Evolutionary conservation across 2,797 vertebrate genomes (phyloP).

Genomic region (Ctenochaetus hawaiiensis): DNA sequence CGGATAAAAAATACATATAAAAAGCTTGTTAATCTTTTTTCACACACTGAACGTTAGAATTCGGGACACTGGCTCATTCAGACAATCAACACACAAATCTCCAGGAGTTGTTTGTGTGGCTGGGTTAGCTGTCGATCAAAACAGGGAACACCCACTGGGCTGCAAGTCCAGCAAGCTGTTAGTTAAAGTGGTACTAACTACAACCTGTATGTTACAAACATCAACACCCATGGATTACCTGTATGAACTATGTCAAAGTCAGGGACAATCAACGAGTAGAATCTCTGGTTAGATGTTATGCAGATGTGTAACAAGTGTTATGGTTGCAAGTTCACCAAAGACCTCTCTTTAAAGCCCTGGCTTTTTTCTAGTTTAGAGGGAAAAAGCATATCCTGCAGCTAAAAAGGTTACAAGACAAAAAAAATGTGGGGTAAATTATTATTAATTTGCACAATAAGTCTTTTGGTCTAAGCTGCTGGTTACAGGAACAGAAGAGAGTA

Average conservation of each 20-base stretch:
- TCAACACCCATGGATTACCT: slow-evolving; percentile 18
- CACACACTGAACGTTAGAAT: slow-evolving; percentile 20
- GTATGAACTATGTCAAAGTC: slow-evolving; percentile 10
- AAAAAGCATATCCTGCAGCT: not conserved
- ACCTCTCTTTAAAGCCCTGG: slow-evolving; percentile 52
- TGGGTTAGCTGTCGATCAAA: slow-evolving; percentile 79
- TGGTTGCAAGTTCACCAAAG: slow-evolving; percentile 68
- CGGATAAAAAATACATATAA: slow-evolving; percentile 2
- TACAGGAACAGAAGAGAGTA: not conserved
- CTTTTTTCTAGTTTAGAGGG: not conserved
- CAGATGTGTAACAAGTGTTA: slow-evolving; percentile 38
- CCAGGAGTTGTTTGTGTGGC: slow-evolving; percentile 79
- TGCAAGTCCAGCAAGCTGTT: slow-evolving; percentile 83
- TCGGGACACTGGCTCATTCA: slow-evolving; percentile 45
- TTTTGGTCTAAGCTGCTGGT: not conserved
- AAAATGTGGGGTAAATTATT: slow-evolving; percentile 1
- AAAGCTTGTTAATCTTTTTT: slow-evolving; percentile 6
- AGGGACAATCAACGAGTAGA: not conserved
- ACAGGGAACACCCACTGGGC: slow-evolving; percentile 73
- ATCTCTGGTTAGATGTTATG: slow-evolving; percentile 61
- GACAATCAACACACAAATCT: slow-evolving; percentile 75
- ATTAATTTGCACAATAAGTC: not conserved
- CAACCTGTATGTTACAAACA: slow-evolving; percentile 34
- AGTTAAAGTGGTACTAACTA: slow-evolving; percentile 68
- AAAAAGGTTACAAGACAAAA: not conserved